Evolutionary conservation across 2,113 vertebrate genomes (phyloP).

Genomic region (Delphinus delphis): DNA sequence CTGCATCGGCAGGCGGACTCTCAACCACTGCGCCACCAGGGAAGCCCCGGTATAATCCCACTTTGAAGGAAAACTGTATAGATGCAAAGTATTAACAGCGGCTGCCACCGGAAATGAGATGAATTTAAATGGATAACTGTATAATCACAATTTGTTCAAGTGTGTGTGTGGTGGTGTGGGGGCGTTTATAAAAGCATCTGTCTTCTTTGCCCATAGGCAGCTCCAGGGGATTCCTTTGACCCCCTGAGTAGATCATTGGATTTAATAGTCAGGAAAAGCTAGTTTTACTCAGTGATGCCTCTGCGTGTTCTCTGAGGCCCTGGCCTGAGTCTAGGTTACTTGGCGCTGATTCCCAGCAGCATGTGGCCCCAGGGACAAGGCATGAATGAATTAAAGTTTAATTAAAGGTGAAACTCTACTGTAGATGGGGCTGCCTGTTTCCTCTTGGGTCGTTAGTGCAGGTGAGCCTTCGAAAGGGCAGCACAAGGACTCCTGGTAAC

Average conservation of each 20-base stretch:
- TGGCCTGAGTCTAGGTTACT: not conserved
- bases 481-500: rapidly evolving
- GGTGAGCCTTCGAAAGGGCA: not conserved
- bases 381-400: not conserved
- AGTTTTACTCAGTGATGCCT: not conserved
- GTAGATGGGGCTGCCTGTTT: not conserved
- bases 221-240: not conserved
- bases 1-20: no score
- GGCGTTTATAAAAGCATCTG: not conserved
- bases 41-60: no score
- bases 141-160: not conserved
- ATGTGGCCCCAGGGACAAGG: not conserved
- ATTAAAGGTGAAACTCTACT: not conserved
- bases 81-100: not conserved
- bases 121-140: not conserved
- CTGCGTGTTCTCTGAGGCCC: not conserved
- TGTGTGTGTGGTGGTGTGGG: not conserved
- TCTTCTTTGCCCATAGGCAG: not conserved
- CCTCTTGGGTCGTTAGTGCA: rapidly evolving
- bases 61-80: not conserved
- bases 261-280: not conserved
- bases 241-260: not conserved
- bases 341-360: not conserved
- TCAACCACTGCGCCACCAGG: no score
- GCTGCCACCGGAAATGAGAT: not conserved